Evolutionary conservation across 2,888 invertebrate species (phyloP), one percentile per base, ranked within the genome.

Genomic region (Trichogramma dendrolimi): DNA sequence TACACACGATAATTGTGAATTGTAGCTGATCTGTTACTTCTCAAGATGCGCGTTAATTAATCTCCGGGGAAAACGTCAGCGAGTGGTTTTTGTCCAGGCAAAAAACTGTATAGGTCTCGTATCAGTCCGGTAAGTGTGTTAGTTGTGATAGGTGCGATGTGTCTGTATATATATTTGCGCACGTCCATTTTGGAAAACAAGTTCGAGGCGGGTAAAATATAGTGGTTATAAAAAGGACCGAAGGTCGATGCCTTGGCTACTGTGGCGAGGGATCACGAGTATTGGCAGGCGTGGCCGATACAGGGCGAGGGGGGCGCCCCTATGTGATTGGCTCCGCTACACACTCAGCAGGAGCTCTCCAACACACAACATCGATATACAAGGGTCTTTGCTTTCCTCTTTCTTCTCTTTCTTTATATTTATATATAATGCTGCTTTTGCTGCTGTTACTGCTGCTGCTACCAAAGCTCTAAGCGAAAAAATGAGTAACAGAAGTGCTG

Each of bases 221-320:
- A 27, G 27, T 27, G 27, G 27, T 27, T 27, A 27, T 27, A 27
- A 27, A 62, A 62, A 61, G 62, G 63, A 62, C 60, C 49, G 68
- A 71, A 72, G 73, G 72, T 72, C 72, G 75, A 71, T 73, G 70
- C 71, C 8, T 14, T 44, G 14, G 62, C 60, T 61, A 65, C 60
- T 60, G 69, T 71, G 75, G 75, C 76, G 75, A 75, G 75, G 75
- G 76, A 76, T 73, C 71, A 72, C 74, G 73, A 76, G 75, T 77
- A 78, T 78, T 76, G 77, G 78, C 79, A 79, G 79, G 78, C 79
- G 79, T 79, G 79, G 79, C 75, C 72, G 75, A 67, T 72, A 75
- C 75, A 47, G 75, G 71, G 72, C 71, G 71, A 71, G 71, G 71
- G 72, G 71, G 73, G 51, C 56, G 50, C 6, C 71, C 63, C 68